A percentile compares a stretch with the other conserved stretches of the same genome.
Evolutionary conservation across 2,113 vertebrate species (phyloP).

Genomic region (Cepphus grylle): DNA sequence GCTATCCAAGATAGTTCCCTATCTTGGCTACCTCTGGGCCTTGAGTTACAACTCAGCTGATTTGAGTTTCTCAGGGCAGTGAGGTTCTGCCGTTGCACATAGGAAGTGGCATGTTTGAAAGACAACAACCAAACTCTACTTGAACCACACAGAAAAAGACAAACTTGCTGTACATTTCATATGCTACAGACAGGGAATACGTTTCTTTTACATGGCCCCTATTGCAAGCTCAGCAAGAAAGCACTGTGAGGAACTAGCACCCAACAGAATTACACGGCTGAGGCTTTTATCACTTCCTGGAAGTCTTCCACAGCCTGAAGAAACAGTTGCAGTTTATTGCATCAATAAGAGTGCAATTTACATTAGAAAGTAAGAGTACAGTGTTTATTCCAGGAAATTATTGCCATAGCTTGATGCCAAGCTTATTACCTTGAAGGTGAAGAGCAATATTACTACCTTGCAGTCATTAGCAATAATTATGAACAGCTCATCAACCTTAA

Average conservation of each 20-base stretch:
- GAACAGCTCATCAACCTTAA: not conserved
- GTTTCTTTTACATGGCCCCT: not conserved
- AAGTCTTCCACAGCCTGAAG: constrained; percentile 11
- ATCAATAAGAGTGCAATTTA: constrained; percentile 19
- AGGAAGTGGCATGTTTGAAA: not conserved
- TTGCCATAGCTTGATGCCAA: not conserved
- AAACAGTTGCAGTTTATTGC: constrained; percentile 36
- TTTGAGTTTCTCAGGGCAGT: not conserved
- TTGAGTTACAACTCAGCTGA: not conserved
- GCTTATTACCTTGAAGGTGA: constrained; percentile 7
- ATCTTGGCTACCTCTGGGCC: not conserved
- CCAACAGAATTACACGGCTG: not conserved
- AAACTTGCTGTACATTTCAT: not conserved
- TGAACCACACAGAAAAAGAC: not conserved
- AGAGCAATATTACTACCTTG: not conserved
- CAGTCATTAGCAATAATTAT: constrained; percentile 17
- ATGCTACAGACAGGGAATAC: not conserved
- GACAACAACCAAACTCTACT: not conserved
- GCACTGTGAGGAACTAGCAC: not conserved
- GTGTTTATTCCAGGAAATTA: constrained; percentile 17
- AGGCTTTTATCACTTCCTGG: constrained; percentile 19
- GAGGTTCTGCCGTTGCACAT: accelerated
- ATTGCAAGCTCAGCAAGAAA: not conserved
- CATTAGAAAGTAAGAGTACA: constrained; percentile 5
- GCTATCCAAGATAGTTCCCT: not conserved